Conservation (phyloP, 2,888 invertebrate species). For the Napeogenes inachia region DNA sequence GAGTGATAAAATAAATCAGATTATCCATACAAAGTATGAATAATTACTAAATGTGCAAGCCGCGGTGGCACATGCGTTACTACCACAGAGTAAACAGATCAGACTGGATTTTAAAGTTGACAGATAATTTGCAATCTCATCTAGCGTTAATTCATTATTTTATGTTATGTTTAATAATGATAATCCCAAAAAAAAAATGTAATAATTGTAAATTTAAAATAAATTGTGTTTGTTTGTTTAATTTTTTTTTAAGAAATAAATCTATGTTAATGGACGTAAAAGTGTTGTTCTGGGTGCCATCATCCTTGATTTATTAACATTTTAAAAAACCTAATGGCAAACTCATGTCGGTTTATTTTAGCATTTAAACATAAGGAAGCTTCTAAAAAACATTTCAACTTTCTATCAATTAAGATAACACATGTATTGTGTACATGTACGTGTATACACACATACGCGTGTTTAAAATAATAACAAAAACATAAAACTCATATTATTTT, state of each 20-base stretch:
- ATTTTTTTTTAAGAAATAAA: conserved; percentile 1
- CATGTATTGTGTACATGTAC: too few species aligned
- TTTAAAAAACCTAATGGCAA: conserved; percentile 6
- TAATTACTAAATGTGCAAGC: conserved; percentile 26
- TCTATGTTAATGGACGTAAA: conserved; percentile 2
- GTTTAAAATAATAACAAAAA: too few species aligned
- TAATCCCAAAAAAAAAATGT: too few species aligned
- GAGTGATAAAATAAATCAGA: conserved; percentile 25
- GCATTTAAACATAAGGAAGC: neutral
- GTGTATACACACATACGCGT: too few species aligned
- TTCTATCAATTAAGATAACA: too few species aligned
- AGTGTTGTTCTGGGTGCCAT: conserved; percentile 4
- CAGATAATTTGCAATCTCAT: neutral
- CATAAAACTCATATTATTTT: too few species aligned
- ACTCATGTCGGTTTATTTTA: conserved; percentile 2
- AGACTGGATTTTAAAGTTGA: neutral
- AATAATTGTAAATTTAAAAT: neutral
- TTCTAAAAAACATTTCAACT: neutral
- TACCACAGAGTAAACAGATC: conserved; percentile 21
- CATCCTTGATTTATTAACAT: neutral
- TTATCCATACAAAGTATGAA: conserved; percentile 23
- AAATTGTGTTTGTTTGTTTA: neutral
- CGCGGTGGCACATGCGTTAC: conserved; percentile 17
- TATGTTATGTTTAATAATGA: too few species aligned
- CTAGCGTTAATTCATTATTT: neutral